Evolutionary conservation across 2,888 invertebrate species (phyloP).

Genomic region (Ischnura elegans): DNA sequence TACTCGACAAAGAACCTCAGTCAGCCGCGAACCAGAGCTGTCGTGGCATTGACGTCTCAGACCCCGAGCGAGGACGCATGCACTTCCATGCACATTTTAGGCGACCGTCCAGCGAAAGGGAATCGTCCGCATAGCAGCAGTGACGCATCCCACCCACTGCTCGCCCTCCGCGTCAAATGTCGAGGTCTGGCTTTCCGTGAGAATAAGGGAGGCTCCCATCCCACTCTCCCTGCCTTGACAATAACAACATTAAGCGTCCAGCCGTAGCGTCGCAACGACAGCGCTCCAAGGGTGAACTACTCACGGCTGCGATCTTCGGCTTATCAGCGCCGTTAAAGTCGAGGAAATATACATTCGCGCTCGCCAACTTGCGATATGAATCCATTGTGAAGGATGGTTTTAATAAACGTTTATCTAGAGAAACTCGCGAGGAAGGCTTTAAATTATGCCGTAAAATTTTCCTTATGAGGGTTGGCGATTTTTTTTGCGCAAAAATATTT

Average conservation of each 20-base stretch:
- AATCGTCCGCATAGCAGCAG: neutral
- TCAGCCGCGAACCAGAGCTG: too few species aligned
- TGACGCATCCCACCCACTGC: neutral
- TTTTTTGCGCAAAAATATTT: too few species aligned
- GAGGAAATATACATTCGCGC: neutral
- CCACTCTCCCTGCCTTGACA: neutral
- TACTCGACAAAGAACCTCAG: too few species aligned
- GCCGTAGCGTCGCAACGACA: neutral
- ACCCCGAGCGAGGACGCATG: too few species aligned
- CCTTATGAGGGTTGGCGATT: too few species aligned
- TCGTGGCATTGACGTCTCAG: too few species aligned
- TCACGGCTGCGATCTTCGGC: neutral
- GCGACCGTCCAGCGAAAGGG: neutral
- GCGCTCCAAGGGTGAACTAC: neutral
- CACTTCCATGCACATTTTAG: neutral
- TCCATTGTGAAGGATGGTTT: too few species aligned
- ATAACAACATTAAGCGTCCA: neutral
- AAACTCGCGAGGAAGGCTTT: too few species aligned
- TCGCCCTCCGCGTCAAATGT: neutral
- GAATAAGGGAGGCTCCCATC: neutral
- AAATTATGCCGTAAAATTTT: too few species aligned
- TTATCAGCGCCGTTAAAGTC: neutral
- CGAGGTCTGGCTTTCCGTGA: neutral
- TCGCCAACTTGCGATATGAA: neutral
- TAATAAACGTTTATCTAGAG: neutral